These are phyloP conservation scores for Tetragonula carbonaria DNA, from an alignment of 2,888 invertebrate species.

Conservation along the genomic window DNA sequence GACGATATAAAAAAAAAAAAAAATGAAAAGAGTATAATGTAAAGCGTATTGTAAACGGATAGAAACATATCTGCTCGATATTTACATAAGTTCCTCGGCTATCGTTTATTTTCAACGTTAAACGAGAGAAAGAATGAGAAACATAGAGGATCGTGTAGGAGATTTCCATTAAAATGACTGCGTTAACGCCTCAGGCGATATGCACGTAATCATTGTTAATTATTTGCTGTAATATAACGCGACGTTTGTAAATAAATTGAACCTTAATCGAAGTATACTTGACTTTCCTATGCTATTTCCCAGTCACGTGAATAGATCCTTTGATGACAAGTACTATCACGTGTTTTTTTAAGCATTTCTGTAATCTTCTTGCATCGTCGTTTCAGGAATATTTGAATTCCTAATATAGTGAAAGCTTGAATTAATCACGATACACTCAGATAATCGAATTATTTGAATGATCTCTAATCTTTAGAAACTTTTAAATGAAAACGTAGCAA, in stretches of 20 bases:
- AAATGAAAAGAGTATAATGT: constrained; percentile 50
- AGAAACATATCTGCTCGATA: constrained; percentile 63
- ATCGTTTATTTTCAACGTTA: constrained; percentile 19
- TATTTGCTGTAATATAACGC: constrained; percentile 76
- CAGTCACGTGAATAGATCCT: too few species aligned
- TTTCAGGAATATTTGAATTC: not conserved
- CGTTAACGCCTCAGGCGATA: constrained; percentile 50
- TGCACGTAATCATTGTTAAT: constrained; percentile 74
- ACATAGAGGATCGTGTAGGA: constrained; percentile 55
- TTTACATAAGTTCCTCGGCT: constrained; percentile 48
- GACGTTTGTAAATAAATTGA: constrained; percentile 79
- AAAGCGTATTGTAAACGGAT: constrained; percentile 66
- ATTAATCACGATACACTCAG: not conserved
- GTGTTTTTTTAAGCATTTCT: not conserved
- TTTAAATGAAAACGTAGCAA: not conserved
- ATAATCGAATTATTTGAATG: not conserved
- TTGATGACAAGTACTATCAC: too few species aligned
- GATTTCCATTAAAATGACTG: constrained; percentile 47
- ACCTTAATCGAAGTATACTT: constrained; percentile 50
- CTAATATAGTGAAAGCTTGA: not conserved
- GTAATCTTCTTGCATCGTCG: not conserved
- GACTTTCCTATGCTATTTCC: not conserved
- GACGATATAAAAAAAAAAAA: constrained; percentile 36
- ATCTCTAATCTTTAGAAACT: too few species aligned
- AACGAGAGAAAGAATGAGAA: constrained; percentile 12